Percentiles rank a stretch among this genome's conserved stretches.
phyloP scores from a whole-genome alignment of 2,113 vertebrate species.

The rabbit (Oryctolagus cuniculus) region mOryCun1.1 NC_091443.1:33051501-33052000 shows the following conservation, averaged over 20 bases:
- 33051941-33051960: background rate
- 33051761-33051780: background rate
- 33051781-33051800: background rate
- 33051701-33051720: background rate
- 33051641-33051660: background rate
- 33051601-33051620: background rate
- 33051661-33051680: background rate
- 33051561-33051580: background rate
- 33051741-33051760: background rate
- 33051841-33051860: background rate
- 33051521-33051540: background rate
- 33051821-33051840: background rate
- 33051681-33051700: background rate
- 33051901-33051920: background rate
- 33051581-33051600: background rate
- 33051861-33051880: background rate
- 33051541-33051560: too few species aligned
- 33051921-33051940: background rate
- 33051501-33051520: background rate
- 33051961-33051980: background rate
- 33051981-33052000: too few species aligned
- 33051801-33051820: background rate
- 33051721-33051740: background rate
- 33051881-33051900: background rate
- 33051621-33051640: background rate